Evolutionary conservation across 2,797 vertebrate genomes (phyloP).

Genomic region (Pelochelys cantorii): DNA sequence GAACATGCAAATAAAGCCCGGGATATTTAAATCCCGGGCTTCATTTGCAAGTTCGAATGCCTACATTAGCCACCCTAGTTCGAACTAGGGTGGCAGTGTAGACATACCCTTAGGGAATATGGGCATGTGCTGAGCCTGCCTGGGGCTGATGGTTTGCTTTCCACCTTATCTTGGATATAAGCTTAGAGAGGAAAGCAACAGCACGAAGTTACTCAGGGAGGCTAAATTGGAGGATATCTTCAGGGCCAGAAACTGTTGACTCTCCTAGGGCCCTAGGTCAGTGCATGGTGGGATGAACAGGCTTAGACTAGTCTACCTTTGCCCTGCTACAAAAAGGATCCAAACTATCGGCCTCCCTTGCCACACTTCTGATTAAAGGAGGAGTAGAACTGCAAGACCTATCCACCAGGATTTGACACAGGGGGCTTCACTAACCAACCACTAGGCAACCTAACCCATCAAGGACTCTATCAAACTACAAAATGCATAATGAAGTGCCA

Average conservation of each 20-base stretch:
- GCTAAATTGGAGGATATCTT: background rate
- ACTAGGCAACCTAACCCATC: background rate
- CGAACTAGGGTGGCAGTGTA: too few species aligned
- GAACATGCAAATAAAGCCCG: too few species aligned
- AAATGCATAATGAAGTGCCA: background rate
- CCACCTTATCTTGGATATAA: background rate
- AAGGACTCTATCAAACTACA: background rate
- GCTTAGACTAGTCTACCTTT: background rate
- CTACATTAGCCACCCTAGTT: too few species aligned
- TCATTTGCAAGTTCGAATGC: too few species aligned
- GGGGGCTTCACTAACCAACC: background rate
- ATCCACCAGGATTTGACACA: background rate
- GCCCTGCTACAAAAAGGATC: background rate
- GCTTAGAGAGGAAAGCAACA: background rate
- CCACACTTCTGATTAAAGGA: background rate
- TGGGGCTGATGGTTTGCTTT: background rate
- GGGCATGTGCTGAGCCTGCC: background rate
- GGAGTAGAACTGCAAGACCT: background rate
- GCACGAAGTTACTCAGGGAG: background rate
- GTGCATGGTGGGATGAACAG: background rate
- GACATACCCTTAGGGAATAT: background rate
- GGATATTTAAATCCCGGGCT: too few species aligned
- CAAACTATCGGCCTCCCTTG: background rate
- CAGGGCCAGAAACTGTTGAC: background rate
- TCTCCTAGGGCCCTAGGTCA: background rate